Base-by-base conservation (phyloP, 1,140 invertebrate genomes). In the Brachionus asplanchnoidis region DNA sequence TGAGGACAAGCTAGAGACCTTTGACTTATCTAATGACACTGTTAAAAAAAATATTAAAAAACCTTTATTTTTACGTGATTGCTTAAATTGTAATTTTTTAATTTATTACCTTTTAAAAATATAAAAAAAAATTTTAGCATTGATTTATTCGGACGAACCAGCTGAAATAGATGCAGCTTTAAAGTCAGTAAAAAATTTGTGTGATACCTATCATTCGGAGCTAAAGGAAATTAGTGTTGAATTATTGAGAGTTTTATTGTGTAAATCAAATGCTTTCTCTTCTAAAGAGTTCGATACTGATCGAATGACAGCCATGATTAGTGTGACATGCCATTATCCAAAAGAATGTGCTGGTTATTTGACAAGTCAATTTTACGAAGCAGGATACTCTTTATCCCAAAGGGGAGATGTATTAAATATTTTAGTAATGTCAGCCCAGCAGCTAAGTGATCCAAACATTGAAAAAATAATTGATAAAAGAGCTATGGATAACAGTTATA, bases 1-100 rank as follows among this genome's bases (percentile, higher is more conserved):
- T 50, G 73, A 77, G 17, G 73, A 77, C 42, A 77, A 77, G 26
- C 26, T 77, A 9, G 20, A 77, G 42, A 11, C 73, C 4, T 77
- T 20, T 50, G 73, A 77, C 26, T 46, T 77, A 28, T 50, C 73
- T 14, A 77, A 77, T 77, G 73, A 77, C 26, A 77, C 73, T 6
- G 26, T 26, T 9, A 77, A 50, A 6, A 1, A 28, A 50, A 77
- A 50, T 46, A 4, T 28, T 26, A 77, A 77, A 77, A 77, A 77
- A 11, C 73, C 73, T 14, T 23, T 77, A 26, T 77, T n/a, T 77
- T 36, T 77, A 77, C 42, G 73, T 26, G 73, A 77, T 77, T 77
- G 73, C 14, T 50, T 77, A 46, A 50, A 77, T 50, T 73, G 68
- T 73, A 73, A 20, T 20, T 73, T 42, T 40, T 20, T 17, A 17